Base-by-base conservation (phyloP, 2,888 invertebrate genomes). In the Fragum sueziense region DNA sequence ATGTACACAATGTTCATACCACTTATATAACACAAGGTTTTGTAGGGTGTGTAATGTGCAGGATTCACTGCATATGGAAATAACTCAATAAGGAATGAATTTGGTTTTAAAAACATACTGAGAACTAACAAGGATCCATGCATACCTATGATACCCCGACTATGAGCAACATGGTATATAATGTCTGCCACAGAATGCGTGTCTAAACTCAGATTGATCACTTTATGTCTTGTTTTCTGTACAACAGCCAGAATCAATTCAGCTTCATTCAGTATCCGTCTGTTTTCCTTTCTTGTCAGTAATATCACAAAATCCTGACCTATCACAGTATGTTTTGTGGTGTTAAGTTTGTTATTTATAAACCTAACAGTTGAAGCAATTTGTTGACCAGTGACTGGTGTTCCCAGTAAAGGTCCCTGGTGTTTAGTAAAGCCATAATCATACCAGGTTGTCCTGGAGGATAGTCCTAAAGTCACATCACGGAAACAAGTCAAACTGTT, bases 61-160 rank as follows among this genome's bases (percentile, higher is more conserved):
- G 94, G 93, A 75, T 91, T 90, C 31, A 94, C 91, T 0, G 93
- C 94, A 88, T 92, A 94, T 0, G 94, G 94, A 87, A 94, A 94
- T n/a, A 94, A 78, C 88, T 94, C 94, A 20, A 94, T 83, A 2
- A 94, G 82, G 61, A 91, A 79, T 37, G 93, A 89, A 29, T 91
- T 90, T 17, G 91, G 89, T 57, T 89, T 90, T 22, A 94, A 80
- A 86, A 94, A 94, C 74, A 94, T 81, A 17, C 93, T 88, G 2
- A 94, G 85, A 67, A 92, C 89, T 81, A 94, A 87, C 34, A 93
- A 91, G 6, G 94, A 93, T 11, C 94, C 94, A 88, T 94, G 94
- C 92, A 94, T 93, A 2, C 93, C 93, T 20, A 94, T 88, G 1
- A 93, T 80, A 17, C 93, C 87, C 31, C 70, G 81, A 4, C 92